These are phyloP conservation scores for Glossophaga mutica DNA, from an alignment of 2,797 vertebrate genomes.

Conservation along the genomic window DNA sequence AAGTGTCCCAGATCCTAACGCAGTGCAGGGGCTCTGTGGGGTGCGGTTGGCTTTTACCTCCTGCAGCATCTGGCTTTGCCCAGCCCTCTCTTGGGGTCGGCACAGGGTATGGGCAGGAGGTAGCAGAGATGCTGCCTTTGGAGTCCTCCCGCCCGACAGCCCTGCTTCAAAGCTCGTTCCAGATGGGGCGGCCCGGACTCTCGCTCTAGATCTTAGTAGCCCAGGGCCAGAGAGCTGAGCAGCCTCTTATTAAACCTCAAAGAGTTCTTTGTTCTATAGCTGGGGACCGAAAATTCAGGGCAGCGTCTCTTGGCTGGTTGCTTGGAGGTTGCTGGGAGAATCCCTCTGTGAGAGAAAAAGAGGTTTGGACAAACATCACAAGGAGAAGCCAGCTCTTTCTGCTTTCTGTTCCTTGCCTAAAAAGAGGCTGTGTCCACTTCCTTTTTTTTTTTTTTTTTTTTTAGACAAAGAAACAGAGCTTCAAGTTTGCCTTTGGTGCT, in stretches of 20 bases:
- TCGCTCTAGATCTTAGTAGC: neutral
- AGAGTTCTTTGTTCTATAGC: conserved; percentile 62
- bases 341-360: conserved; percentile 41
- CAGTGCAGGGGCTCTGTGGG: neutral
- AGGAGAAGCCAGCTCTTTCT: conserved; percentile 58
- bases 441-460: neutral
- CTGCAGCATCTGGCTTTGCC: neutral
- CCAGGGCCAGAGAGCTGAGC: conserved; percentile 14
- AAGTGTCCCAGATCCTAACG: neutral
- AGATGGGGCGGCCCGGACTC: neutral
- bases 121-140: neutral
- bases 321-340: conserved; percentile 68
- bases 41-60: neutral
- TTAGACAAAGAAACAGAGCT: neutral
- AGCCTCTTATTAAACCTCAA: conserved; percentile 58
- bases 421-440: conserved; percentile 36
- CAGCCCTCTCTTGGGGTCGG: neutral
- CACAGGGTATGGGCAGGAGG: neutral
- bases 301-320: conserved; percentile 44
- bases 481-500: neutral
- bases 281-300: conserved; percentile 25
- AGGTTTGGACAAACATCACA: conserved; percentile 68
- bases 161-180: neutral
- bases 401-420: neutral
- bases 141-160: neutral